A percentile compares a stretch with the other conserved stretches of the same genome.
Conservation (phyloP, 2,888 invertebrate genomes). For the Drosophila atripex region DNA sequence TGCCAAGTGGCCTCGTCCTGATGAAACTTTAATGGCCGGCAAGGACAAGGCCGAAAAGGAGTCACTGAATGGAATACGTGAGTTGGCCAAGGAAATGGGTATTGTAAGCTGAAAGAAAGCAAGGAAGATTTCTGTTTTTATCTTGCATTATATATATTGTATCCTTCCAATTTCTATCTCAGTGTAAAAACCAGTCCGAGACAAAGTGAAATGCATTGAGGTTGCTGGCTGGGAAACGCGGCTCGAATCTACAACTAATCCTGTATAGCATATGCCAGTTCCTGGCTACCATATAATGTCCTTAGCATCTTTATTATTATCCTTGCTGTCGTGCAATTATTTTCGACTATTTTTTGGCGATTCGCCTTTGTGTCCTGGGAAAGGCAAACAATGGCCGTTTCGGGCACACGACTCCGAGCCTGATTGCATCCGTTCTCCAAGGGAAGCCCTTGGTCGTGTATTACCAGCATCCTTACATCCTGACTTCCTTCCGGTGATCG, state of each 20-base stretch:
- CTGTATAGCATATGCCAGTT: conserved; percentile 32
- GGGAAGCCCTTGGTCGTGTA: conserved; percentile 65
- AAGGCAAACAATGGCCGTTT: conserved; percentile 72
- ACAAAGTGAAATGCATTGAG: conserved; percentile 68
- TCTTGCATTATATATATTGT: too few species aligned
- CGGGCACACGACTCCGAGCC: conserved; percentile 57
- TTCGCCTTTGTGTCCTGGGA: conserved; percentile 63
- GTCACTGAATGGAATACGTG: conserved; percentile 4
- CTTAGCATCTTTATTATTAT: conserved; percentile 55
- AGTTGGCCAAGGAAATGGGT: neutral
- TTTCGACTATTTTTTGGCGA: conserved; percentile 23
- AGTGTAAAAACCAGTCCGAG: conserved; percentile 21
- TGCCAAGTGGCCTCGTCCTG: conserved; percentile 49
- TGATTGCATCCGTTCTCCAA: conserved; percentile 73
- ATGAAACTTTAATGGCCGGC: conserved; percentile 71
- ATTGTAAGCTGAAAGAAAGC: neutral
- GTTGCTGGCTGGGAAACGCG: conserved; percentile 55
- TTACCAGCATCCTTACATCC: conserved; percentile 27
- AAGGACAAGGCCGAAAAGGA: conserved; percentile 40
- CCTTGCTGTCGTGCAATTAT: conserved; percentile 31
- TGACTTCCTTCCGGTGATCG: conserved; percentile 13
- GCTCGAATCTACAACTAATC: conserved; percentile 42
- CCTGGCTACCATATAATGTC: conserved; percentile 33
- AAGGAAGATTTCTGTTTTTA: too few species aligned
- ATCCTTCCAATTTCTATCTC: neutral